A percentile compares a stretch with the other conserved stretches of the same genome.
These are phyloP conservation scores for Drosophila ercepeae DNA, from an alignment of 1,140 invertebrate genomes.

Conservation along the genomic window DNA sequence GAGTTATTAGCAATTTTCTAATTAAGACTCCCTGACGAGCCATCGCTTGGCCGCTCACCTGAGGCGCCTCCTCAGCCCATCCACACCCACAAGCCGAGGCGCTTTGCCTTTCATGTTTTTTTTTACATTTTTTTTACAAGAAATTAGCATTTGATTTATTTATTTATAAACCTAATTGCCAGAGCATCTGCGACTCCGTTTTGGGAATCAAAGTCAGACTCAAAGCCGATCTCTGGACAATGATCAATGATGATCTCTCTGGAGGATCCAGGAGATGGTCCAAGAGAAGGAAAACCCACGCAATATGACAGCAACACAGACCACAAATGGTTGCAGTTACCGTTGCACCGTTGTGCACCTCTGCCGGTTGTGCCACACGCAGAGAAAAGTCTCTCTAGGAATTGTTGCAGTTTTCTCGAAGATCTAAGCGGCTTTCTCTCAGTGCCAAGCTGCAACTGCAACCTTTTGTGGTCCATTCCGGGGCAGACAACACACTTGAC, in stretches of 20 bases:
- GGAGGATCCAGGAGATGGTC: not conserved
- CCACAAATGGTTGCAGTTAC: conserved; percentile 38
- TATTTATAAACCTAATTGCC: conserved; percentile 79
- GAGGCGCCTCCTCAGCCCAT: conserved; percentile 30
- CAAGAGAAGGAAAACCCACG: conserved; percentile 21
- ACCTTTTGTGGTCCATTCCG: conserved; percentile 38
- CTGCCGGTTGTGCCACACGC: not conserved
- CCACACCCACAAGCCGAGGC: conserved; percentile 68
- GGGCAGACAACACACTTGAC: conserved; percentile 43
- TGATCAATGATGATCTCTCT: conserved; percentile 48
- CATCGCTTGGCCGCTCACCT: conserved; percentile 71
- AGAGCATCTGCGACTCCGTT: conserved; percentile 1
- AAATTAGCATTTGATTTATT: conserved; percentile 71
- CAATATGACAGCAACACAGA: conserved; percentile 20
- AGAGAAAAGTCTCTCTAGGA: not conserved
- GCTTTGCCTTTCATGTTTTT: conserved; percentile 45
- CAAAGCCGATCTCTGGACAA: conserved; percentile 43
- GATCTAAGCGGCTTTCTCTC: too few species aligned
- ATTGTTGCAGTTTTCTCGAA: too few species aligned
- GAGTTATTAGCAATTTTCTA: conserved; percentile 83
- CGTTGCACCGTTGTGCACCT: conserved; percentile 7
- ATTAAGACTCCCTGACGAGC: conserved; percentile 72
- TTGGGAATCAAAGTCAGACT: conserved; percentile 40
- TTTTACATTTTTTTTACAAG: conserved; percentile 5
- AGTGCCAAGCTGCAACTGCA: conserved; percentile 2